Evolutionary conservation across 35 echinoderm and acorn worm species (phyloP), one percentile per base, ranked within the genome.

Genomic region (Lytechinus variegatus): DNA sequence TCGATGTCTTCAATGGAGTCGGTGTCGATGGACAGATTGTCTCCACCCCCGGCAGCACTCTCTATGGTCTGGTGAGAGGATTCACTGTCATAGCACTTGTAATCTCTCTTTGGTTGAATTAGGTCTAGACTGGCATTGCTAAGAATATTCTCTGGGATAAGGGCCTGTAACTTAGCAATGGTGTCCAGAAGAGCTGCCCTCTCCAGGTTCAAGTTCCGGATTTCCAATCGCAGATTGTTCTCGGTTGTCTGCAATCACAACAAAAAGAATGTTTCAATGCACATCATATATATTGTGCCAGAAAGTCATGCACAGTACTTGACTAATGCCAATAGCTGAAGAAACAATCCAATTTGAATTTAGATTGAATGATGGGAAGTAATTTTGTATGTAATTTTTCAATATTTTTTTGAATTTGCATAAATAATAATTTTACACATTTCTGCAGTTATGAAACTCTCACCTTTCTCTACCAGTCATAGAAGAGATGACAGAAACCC

Each of bases 181-280:
- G 97, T 97, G 94, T 96, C 96, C 12, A 97, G 94, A 21, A 97
- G 87, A 4, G 97, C 97, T 8, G 89, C 89, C 57, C 97, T 10
- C 95, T 97, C 97, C 28, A 97, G 96, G 91, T 97, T 96, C 4
- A 97, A 54, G 13, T 88, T 93, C 0, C 95, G 94, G 13, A 96
- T 87, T 94, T 97, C 95, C 8, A 94, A 95, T 27, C 95, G 91
- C 8, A 95, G 86, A 29, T 86, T 96, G 27, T 61, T 94, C 58
- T 95, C 94, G 54, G 87, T 94, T 54, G 95, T 55, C 95, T 97
- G 58, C 9, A 87, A 52, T 91, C 51, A 95, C 28, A 24, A 87
- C 33, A 28, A 29, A 89, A 90, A 10, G 56, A 58, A 44, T 44
- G 12, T 7, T 10, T 29, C 29, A 33, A 1, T 52, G 28, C 29